A percentile compares a stretch with the other conserved stretches of the same genome.
These are phyloP conservation scores for Myotis yumanensis DNA, from an alignment of 2,113 vertebrate genomes.

Conservation along the genomic window DNA sequence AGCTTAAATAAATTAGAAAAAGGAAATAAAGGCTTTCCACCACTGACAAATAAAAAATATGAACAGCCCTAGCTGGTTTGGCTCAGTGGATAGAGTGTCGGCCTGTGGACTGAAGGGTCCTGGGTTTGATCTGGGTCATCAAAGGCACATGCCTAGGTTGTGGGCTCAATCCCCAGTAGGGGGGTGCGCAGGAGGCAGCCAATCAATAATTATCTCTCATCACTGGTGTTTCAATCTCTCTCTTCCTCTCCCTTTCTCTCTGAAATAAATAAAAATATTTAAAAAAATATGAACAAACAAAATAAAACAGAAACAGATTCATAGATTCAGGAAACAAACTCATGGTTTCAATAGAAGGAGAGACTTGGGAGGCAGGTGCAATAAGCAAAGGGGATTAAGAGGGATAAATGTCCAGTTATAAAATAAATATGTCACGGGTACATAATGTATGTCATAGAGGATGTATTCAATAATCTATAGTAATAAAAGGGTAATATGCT, in stretches of 20 bases:
- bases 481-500: no score
- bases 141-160: no score
- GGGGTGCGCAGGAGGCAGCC: no score
- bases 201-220: no score
- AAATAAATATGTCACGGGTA: background rate
- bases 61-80: background rate
- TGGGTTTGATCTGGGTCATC: no score
- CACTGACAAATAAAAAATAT: background rate
- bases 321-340: background rate
- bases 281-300: no score
- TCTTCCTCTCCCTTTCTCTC: no score
- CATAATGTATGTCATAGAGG: background rate
- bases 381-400: background rate
- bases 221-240: no score
- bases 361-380: background rate
- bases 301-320: background rate
- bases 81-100: no score
- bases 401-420: background rate
- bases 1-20: background rate
- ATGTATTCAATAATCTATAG: background rate
- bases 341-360: background rate
- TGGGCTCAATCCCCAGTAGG: no score
- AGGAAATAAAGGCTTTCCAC: background rate
- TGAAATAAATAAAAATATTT: no score
- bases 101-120: no score